These are phyloP conservation scores for Aphrocallistes beatrix DNA, from an alignment of 37 sponge, comb jelly and placozoan genomes.

Conservation along the genomic window DNA sequence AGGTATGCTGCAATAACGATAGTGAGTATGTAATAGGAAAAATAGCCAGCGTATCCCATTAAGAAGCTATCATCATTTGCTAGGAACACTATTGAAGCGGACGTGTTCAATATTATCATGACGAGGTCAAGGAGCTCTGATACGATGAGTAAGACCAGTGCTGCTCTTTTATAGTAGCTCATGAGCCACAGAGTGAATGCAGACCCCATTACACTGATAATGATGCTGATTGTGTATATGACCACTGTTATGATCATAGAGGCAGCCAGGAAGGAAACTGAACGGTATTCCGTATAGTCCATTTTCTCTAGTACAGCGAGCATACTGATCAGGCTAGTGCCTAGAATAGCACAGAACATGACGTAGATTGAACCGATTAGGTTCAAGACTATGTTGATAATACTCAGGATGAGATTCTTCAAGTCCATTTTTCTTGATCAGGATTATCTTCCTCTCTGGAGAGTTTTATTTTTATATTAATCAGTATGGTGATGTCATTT, in stretches of 20 bases:
- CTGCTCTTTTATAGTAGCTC: not conserved
- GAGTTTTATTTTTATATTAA: too few species aligned
- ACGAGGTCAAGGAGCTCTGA: too few species aligned
- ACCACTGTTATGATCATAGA: not conserved
- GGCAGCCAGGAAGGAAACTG: not conserved
- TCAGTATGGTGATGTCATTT: too few species aligned
- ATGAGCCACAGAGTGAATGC: not conserved
- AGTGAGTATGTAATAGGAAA: too few species aligned
- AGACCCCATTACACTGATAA: not conserved
- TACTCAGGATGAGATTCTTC: not conserved
- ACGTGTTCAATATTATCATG: too few species aligned
- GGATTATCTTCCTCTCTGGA: too few species aligned
- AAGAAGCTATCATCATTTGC: too few species aligned
- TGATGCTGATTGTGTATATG: not conserved
- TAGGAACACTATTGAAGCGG: too few species aligned
- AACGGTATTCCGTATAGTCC: not conserved
- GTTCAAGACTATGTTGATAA: not conserved
- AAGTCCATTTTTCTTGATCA: not conserved
- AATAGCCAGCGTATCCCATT: too few species aligned
- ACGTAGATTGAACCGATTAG: not conserved
- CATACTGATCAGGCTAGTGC: not conserved
- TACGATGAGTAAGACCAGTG: not conserved
- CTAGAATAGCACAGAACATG: not conserved
- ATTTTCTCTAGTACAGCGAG: not conserved
- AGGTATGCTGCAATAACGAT: too few species aligned